Conservation (phyloP, 1,140 invertebrate species). For the Dolichoris vasculosae region DNA sequence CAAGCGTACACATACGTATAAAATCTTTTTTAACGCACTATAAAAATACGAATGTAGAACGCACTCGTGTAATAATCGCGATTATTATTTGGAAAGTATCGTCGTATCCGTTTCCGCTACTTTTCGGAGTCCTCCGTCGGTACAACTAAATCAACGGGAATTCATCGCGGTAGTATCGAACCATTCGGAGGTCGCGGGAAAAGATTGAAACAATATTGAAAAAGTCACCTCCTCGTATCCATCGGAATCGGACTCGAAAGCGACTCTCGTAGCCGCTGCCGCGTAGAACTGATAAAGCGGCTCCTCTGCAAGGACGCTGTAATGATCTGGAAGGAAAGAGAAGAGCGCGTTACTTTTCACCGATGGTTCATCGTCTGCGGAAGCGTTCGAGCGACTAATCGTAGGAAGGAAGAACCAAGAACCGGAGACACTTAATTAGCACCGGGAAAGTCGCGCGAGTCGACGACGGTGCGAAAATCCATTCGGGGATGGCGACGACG, state of each 20-base stretch:
- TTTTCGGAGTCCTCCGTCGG: too few species aligned
- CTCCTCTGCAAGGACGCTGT: constrained; percentile 79
- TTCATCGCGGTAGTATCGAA: not conserved
- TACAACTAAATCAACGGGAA: not conserved
- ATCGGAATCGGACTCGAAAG: constrained; percentile 83
- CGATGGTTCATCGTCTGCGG: not conserved
- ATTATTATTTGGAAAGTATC: not conserved
- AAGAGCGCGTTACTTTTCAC: not conserved
- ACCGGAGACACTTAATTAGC: not conserved
- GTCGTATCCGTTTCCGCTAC: not conserved
- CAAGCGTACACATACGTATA: too few species aligned
- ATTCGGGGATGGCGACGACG: not conserved
- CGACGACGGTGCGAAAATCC: not conserved
- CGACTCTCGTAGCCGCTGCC: constrained; percentile 80
- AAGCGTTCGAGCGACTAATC: not conserved
- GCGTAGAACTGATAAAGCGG: constrained; percentile 94
- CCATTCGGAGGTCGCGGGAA: not conserved
- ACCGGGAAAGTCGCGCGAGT: not conserved
- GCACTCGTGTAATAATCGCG: not conserved
- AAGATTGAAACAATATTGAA: not conserved
- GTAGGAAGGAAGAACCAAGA: not conserved
- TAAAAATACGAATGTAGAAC: not conserved
- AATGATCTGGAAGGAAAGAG: constrained; percentile 62
- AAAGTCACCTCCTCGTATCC: constrained; percentile 83
- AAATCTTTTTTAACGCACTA: too few species aligned